These are phyloP conservation scores for Porphyrio hochstetteri DNA, from an alignment of 2,113 vertebrate genomes.

Conservation along the genomic window DNA sequence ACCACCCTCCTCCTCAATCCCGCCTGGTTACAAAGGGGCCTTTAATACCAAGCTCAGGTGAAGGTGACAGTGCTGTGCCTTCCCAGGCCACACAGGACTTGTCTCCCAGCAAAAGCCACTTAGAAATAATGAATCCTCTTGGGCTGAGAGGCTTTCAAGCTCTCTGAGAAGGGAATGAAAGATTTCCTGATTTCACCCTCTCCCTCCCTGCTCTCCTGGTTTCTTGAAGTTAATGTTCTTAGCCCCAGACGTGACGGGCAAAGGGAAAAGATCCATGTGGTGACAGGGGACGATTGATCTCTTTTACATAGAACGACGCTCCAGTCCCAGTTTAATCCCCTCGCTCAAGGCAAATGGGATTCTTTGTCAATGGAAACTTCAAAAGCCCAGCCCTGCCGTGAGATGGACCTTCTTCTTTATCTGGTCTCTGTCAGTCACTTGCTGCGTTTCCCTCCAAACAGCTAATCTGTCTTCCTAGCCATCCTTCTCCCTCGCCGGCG, in stretches of 20 bases:
- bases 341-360: slow-evolving; percentile 69
- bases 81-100: slow-evolving; percentile 29
- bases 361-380: slow-evolving; percentile 76
- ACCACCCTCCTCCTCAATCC: not conserved
- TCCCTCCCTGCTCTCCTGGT: slow-evolving; percentile 41
- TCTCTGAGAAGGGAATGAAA: slow-evolving; percentile 61
- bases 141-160: slow-evolving; percentile 64
- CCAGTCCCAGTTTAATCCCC: slow-evolving; percentile 70
- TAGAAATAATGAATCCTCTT: slow-evolving; percentile 65
- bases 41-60: slow-evolving; percentile 31
- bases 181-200: slow-evolving; percentile 55
- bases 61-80: not conserved
- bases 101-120: slow-evolving; percentile 61
- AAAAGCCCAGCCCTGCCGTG: slow-evolving; percentile 44
- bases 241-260: slow-evolving; percentile 46
- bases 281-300: slow-evolving; percentile 68
- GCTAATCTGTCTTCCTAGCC: slow-evolving; percentile 61
- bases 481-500: not conserved
- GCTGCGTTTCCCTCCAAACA: slow-evolving; percentile 57
- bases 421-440: slow-evolving; percentile 61
- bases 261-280: slow-evolving; percentile 59
- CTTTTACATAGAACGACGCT: slow-evolving; percentile 60
- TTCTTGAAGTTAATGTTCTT: slow-evolving; percentile 74
- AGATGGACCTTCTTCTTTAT: slow-evolving; percentile 68
- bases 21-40: not conserved